Conservation (phyloP, 2,888 invertebrate genomes). For the Phlogophora meticulosa region DNA sequence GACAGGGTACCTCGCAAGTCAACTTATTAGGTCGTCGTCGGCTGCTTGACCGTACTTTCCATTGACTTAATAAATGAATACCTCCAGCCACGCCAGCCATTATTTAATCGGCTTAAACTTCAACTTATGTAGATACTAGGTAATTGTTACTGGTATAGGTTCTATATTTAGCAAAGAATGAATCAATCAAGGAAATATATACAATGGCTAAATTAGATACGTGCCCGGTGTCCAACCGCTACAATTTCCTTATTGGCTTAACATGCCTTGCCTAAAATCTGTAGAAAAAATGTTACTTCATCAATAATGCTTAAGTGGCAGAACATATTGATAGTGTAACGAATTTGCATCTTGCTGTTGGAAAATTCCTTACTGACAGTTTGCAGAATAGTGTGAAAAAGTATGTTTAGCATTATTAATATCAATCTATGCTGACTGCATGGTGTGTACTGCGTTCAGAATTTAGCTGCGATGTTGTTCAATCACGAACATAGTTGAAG, state of each 20-base stretch:
- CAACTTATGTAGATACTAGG: neutral
- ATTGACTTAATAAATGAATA: neutral
- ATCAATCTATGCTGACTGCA: neutral
- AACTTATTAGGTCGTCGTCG: no score
- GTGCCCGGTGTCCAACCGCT: slow-evolving; percentile 48
- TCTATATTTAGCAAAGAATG: slow-evolving; percentile 49
- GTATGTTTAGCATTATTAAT: slow-evolving; percentile 8
- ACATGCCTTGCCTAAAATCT: slow-evolving; percentile 35
- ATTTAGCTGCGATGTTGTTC: no score
- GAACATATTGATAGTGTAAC: slow-evolving; percentile 23
- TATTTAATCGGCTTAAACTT: slow-evolving; percentile 7
- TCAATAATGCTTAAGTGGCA: slow-evolving; percentile 25
- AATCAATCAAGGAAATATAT: slow-evolving; percentile 58
- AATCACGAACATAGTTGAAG: no score
- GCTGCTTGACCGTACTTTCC: no score
- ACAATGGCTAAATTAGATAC: slow-evolving; percentile 58
- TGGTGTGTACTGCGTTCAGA: neutral
- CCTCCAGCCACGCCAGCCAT: neutral
- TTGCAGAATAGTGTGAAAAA: slow-evolving; percentile 9
- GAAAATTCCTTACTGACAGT: slow-evolving; percentile 22
- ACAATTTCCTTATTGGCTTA: slow-evolving; percentile 60
- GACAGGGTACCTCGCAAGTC: no score
- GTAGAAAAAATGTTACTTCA: slow-evolving; percentile 36
- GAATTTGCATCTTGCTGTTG: slow-evolving; percentile 28
- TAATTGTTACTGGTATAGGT: neutral